Evolutionary conservation across 2,888 invertebrate genomes (phyloP).

Genomic region (Melanophora roralis): DNA sequence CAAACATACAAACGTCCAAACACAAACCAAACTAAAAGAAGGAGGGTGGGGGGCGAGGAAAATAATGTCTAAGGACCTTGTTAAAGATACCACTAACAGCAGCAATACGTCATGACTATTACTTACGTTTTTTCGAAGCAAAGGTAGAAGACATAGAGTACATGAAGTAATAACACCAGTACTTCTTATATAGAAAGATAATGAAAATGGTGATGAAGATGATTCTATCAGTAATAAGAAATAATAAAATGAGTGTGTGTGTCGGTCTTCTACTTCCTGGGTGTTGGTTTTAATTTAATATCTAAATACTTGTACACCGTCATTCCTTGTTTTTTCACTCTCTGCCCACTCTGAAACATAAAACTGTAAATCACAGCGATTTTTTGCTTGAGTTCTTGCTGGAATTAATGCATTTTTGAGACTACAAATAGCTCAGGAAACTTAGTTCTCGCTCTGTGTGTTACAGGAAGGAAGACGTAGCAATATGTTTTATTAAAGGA

Average conservation of each 20-base stretch:
- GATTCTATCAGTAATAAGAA: conserved; percentile 37
- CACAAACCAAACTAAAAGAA: neutral
- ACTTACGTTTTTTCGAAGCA: conserved; percentile 32
- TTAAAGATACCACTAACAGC: conserved; percentile 60
- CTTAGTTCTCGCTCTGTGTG: neutral
- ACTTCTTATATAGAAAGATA: neutral
- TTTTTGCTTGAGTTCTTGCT: conserved; percentile 49
- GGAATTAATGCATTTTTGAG: conserved; percentile 67
- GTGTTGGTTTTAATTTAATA: conserved; percentile 45
- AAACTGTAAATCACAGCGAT: conserved; percentile 49
- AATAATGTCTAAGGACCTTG: conserved; percentile 54
- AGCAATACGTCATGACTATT: conserved; percentile 57
- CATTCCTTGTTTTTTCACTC: neutral
- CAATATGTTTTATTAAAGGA: conserved; percentile 55
- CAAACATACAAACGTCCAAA: conserved; percentile 16
- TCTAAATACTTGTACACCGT: conserved; percentile 33
- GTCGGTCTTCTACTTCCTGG: neutral
- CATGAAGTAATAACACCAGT: neutral
- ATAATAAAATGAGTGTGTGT: conserved; percentile 10
- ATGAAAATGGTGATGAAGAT: neutral
- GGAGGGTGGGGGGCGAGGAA: neutral
- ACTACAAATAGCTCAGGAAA: conserved; percentile 59
- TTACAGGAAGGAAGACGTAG: conserved; percentile 1
- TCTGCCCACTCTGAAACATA: neutral
- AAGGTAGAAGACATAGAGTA: conserved; percentile 39